Conservation (phyloP, 2,888 invertebrate genomes). For the Scaptomyza cyrtandrae region DNA sequence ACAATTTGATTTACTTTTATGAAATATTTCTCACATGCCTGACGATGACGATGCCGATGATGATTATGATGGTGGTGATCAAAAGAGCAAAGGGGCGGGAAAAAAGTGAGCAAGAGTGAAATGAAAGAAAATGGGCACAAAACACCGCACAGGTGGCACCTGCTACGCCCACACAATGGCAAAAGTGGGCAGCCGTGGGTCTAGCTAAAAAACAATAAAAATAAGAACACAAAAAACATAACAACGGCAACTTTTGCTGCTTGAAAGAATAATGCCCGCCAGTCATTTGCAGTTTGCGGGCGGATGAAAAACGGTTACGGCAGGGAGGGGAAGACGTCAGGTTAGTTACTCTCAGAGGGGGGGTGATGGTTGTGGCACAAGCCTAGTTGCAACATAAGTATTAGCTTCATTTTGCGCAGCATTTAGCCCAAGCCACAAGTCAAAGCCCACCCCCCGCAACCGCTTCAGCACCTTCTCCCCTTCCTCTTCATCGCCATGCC, state of each 20-base stretch:
- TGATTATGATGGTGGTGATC: constrained; percentile 24
- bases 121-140: constrained; percentile 51
- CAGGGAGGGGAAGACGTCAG: background rate
- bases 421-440: constrained; percentile 51
- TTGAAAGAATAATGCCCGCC: constrained; percentile 48
- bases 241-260: constrained; percentile 46
- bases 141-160: constrained; percentile 30
- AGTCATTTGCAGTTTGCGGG: constrained; percentile 58
- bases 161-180: constrained; percentile 65
- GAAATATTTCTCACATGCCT: constrained; percentile 16
- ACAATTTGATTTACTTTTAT: constrained; percentile 18
- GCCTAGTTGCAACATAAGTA: constrained; percentile 76
- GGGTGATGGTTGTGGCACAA: constrained; percentile 32
- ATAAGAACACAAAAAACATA: constrained; percentile 8
- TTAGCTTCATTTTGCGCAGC: constrained; percentile 77
- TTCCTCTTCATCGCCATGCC: background rate
- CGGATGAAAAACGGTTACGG: background rate
- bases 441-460: background rate
- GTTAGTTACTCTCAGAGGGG: constrained; percentile 8
- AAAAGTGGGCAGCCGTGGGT: constrained; percentile 4
- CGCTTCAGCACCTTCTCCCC: background rate
- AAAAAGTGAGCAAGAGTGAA: constrained; percentile 57
- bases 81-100: constrained; percentile 16
- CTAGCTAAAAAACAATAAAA: constrained; percentile 3
- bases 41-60: constrained; percentile 10